A percentile compares a stretch with the other conserved stretches of the same genome.
Evolutionary conservation across 2,888 invertebrate species (phyloP).

Genomic region (Apotomis capreana): DNA sequence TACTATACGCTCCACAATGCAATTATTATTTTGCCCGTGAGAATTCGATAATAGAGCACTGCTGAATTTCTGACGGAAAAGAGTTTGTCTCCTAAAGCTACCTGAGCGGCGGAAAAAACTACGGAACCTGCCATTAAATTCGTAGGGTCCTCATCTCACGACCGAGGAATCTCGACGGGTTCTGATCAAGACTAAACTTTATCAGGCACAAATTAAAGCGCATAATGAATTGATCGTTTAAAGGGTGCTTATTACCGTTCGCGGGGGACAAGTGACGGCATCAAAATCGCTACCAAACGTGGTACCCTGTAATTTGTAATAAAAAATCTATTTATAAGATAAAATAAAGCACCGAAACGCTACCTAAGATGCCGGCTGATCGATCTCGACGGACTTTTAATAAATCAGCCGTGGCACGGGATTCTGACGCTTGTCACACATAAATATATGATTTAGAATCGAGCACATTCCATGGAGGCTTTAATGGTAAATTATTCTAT

Average conservation of each 20-base stretch:
- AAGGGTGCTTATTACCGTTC: constrained; percentile 62
- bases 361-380: constrained; percentile 80
- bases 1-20: constrained; percentile 52
- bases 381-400: constrained; percentile 76
- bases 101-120: constrained; percentile 65
- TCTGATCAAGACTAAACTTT: constrained; percentile 68
- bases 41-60: constrained; percentile 47
- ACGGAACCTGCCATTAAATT: constrained; percentile 70
- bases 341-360: constrained; percentile 79
- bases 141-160: constrained; percentile 52
- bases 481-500: constrained; percentile 78
- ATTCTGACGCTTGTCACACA: constrained; percentile 79
- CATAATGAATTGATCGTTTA: constrained; percentile 59
- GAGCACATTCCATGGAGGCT: constrained; percentile 53
- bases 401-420: constrained; percentile 68
- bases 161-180: constrained; percentile 45
- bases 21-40: constrained; percentile 49
- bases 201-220: constrained; percentile 66
- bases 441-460: constrained; percentile 71
- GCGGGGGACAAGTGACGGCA: constrained; percentile 60
- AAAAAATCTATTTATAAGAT: constrained; percentile 84
- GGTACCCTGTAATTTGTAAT: constrained; percentile 83
- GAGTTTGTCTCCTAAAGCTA: constrained; percentile 55
- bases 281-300: constrained; percentile 81
- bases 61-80: constrained; percentile 42